A percentile compares a stretch with the other conserved stretches of the same genome.
Evolutionary conservation across 2,113 vertebrate species (phyloP).

Genomic region (Pterocles orientalis): DNA sequence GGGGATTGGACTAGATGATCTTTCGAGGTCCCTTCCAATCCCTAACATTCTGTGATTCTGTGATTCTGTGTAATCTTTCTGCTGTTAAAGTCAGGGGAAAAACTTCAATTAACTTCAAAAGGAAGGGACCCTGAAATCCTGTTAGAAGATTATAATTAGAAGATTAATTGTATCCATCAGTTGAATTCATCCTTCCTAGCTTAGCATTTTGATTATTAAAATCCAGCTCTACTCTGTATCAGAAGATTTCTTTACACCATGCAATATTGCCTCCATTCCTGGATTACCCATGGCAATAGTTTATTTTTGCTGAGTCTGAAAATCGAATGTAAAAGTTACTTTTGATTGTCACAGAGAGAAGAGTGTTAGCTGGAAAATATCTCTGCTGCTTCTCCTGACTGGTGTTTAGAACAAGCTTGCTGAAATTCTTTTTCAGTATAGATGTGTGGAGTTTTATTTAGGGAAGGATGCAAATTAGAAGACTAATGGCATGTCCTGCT

Average conservation of each 20-base stretch:
- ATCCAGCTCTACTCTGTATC: conserved; percentile 15
- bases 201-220: conserved; percentile 63
- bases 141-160: conserved; percentile 51
- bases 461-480: background rate
- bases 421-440: background rate
- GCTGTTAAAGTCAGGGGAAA: conserved; percentile 14
- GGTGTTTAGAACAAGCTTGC: background rate
- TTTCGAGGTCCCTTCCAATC: too few species aligned
- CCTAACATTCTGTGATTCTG: too few species aligned
- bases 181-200: conserved; percentile 8
- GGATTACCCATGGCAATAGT: background rate
- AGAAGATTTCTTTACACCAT: conserved; percentile 11
- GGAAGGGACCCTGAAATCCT: conserved; percentile 26
- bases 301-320: conserved; percentile 25
- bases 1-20: too few species aligned
- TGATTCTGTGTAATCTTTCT: too few species aligned
- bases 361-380: background rate
- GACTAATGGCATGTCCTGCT: fast-evolving
- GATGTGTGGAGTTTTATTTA: background rate
- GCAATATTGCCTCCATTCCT: background rate
- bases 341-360: background rate
- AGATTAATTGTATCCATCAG: conserved; percentile 47
- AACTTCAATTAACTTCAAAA: conserved; percentile 66
- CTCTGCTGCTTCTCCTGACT: background rate
- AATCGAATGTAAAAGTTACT: background rate